Evolutionary conservation across 2,797 vertebrate species (phyloP).

Genomic region (Xenopus petersii): DNA sequence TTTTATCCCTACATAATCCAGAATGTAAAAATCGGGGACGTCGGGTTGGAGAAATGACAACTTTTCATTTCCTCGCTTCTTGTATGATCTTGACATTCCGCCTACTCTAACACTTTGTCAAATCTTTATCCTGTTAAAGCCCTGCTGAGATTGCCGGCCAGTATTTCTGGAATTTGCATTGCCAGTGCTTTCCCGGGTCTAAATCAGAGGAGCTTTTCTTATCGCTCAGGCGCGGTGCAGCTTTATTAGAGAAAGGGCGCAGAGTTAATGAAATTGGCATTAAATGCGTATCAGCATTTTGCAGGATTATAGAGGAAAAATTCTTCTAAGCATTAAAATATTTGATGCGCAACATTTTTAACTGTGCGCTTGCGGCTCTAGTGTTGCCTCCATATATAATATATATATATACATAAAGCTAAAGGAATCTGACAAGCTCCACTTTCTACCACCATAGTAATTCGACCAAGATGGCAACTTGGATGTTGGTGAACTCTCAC

Average conservation of each 20-base stretch:
- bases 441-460: too few relatives aligned
- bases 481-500: too few relatives aligned
- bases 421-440: too few relatives aligned
- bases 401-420: too few relatives aligned
- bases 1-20: conserved; percentile 32
- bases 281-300: conserved; percentile 55
- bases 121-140: conserved; percentile 59
- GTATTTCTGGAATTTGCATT: conserved; percentile 54
- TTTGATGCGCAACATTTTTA: conserved; percentile 10
- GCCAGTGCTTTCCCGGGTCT: conserved; percentile 48
- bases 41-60: not conserved
- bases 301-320: conserved; percentile 46
- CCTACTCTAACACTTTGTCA: conserved; percentile 53
- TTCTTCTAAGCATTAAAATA: conserved; percentile 47
- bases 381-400: too few relatives aligned
- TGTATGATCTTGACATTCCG: conserved; percentile 54
- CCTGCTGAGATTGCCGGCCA: conserved; percentile 54
- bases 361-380: too few relatives aligned
- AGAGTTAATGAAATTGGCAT: conserved; percentile 61
- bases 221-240: conserved; percentile 52
- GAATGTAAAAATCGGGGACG: conserved; percentile 3
- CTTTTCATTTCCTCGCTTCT: conserved; percentile 1
- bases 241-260: conserved; percentile 56
- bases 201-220: conserved; percentile 49
- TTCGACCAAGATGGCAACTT: too few relatives aligned